These are phyloP conservation scores for Macquaria australasica DNA, from an alignment of 2,113 vertebrate genomes.

Conservation along the genomic window DNA sequence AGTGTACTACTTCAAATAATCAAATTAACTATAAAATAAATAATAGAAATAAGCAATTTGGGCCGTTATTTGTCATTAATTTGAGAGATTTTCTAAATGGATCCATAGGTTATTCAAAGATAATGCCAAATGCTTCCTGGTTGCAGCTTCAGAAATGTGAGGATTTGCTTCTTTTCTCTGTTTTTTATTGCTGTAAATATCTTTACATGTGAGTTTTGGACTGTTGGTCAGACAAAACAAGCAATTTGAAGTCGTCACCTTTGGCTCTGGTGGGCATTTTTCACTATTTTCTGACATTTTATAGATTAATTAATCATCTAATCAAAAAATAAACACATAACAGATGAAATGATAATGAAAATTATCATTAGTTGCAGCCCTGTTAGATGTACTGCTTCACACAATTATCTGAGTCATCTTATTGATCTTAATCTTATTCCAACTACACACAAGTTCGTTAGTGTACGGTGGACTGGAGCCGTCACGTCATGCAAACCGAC, in stretches of 20 bases:
- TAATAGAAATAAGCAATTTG: not conserved
- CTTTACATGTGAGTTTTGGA: not conserved
- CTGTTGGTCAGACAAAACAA: too few species aligned
- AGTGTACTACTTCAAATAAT: not conserved
- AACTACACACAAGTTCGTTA: not conserved
- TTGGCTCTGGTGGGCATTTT: not conserved
- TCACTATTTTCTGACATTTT: not conserved
- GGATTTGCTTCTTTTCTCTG: not conserved
- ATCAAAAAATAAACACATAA: not conserved
- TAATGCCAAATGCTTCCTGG: not conserved
- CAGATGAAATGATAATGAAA: not conserved
- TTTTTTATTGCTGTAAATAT: not conserved
- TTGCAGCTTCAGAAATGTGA: not conserved
- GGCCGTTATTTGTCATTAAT: not conserved
- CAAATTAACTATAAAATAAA: not conserved
- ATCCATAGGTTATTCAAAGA: too few species aligned
- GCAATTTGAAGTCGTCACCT: not conserved
- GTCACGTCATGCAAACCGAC: not conserved
- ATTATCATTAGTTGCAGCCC: not conserved
- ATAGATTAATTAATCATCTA: not conserved
- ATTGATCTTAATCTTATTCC: not conserved
- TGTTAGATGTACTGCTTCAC: not conserved
- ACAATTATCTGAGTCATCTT: not conserved
- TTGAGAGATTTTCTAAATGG: too few species aligned
- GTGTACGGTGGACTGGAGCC: not conserved